Conservation (phyloP, 2,888 invertebrate species). For the Bellardia bayeri region DNA sequence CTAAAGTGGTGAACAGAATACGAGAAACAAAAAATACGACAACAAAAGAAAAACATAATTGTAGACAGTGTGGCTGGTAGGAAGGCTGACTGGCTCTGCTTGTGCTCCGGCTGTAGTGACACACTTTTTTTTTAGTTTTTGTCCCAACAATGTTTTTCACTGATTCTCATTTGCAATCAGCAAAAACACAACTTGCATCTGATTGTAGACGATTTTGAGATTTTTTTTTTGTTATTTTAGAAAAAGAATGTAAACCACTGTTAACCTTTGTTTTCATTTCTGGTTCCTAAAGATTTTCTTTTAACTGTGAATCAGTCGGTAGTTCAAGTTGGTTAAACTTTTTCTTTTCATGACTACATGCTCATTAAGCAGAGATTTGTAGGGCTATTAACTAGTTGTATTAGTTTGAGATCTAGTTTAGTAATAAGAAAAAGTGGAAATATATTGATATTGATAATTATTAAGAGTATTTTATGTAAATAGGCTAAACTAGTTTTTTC, state of each 20-base stretch:
- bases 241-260: constrained; percentile 15
- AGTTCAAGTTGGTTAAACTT: neutral
- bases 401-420: neutral
- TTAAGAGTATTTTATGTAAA: too few relatives aligned
- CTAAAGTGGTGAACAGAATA: neutral
- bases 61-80: constrained; percentile 60
- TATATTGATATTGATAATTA: too few relatives aligned
- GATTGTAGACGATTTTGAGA: neutral
- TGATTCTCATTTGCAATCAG: constrained; percentile 22
- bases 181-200: neutral
- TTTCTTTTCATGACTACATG: neutral
- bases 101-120: constrained; percentile 51
- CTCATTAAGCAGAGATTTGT: neutral
- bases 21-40: neutral
- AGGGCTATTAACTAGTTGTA: neutral
- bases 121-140: constrained; percentile 54
- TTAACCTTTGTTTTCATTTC: constrained; percentile 38
- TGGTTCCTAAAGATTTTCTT: neutral
- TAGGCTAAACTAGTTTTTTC: too few relatives aligned
- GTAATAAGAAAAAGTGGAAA: too few relatives aligned
- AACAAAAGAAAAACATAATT: constrained; percentile 34
- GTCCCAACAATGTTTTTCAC: constrained; percentile 45
- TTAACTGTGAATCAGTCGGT: neutral
- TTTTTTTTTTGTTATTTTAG: neutral
- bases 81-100: constrained; percentile 15